Base-by-base conservation (phyloP, 2,888 invertebrate species). In the Hyposoter didymator region DNA sequence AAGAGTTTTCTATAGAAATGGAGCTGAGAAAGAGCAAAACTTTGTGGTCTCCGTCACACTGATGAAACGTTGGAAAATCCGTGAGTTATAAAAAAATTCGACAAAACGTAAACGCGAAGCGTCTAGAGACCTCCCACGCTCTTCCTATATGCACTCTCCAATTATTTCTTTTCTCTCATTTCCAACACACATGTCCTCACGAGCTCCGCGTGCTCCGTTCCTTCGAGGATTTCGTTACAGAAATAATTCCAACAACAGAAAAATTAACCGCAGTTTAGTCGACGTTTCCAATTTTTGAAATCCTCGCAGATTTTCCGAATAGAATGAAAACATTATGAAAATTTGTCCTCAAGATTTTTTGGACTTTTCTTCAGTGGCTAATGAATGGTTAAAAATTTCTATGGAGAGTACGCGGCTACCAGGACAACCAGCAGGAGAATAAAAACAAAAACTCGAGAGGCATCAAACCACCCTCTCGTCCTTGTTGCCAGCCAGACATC, bases 401-500 rank as follows among this genome's bases (percentile, higher is more conserved):
- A 64, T 52, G 47, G 19, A 74, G 39, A 55, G 62, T 17, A 10
- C 6, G 47, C 28, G 64, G 74, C 14, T 17, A 35, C 28, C n/a
- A n/a, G n/a, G n/a, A n/a, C n/a, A n/a, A n/a, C n/a, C n/a, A 2
- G 10, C 7, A 28, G 28, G 6, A 22, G 66, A 80, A 85, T 80
- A 49, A 79, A 17, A 85, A 55, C 70, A 66, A 76, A 59, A 83
- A 70, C 80, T 78, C 75, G 47, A 59, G 70, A 79, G 45, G 73
- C 78, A 66, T 72, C 69, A 52, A 69, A 43, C 70, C 49, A 64
- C 78, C 80, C 88, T 89, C 90, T 88, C 89, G 88, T 75, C 69
- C 69, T 74, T 91, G 92, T 92, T 92, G 91, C 92, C 92, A 92
- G 90, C 92, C 91, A 87, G 89, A 88, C 90, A 93, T 93, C 91